Base-by-base conservation (phyloP, 1,140 invertebrate species). In the Metopolophium dirhodum region DNA sequence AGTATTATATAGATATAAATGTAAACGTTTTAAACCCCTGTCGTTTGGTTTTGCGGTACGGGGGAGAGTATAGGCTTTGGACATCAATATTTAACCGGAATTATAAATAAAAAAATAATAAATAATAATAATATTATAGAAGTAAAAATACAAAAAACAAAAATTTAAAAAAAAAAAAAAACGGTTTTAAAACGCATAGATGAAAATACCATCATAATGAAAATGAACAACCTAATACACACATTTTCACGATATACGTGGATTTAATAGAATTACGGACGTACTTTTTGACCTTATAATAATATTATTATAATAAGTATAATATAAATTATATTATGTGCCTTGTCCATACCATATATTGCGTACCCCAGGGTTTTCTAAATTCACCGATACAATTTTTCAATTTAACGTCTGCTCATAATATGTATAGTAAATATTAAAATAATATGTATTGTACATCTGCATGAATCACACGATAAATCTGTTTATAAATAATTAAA, bases 61-160 rank as follows among this genome's bases (percentile, higher is more conserved):
- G 22, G 8, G 22, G 22, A 41, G 37, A 26, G 22, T 7, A 9
- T 82, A 82, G 82, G 20, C 45, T n/a, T 47, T 37, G 37, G 41
- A 90, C 41, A 90, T 57, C 88, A 77, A 90, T 90, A 90, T 90
- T 90, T 91, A 91, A 91, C 90, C 23, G 41, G 26, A 57, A 68
- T 91, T 87, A 87, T 87, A 49, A 87, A 87, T 26, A 47, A 47
- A 3, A 45, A 85, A 49, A 87, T 45, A n/a, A 47, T 47, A 86
- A 47, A 86, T 30, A 87, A 87, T 41, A 83, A 23, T 83, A 83
- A 83, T 20, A 35, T 41, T 47, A 83, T 83, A 37, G 14, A 2
- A 77, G 7, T 77, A 77, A 35, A 23, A 8, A 41, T 1, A 51
- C 14, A 51, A 51, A 51, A 51, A 54, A 61, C 7, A 47, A 47